phyloP scores from a whole-genome alignment of 2,888 invertebrate species.

The Pachliopta kotzebuea region DNA sequence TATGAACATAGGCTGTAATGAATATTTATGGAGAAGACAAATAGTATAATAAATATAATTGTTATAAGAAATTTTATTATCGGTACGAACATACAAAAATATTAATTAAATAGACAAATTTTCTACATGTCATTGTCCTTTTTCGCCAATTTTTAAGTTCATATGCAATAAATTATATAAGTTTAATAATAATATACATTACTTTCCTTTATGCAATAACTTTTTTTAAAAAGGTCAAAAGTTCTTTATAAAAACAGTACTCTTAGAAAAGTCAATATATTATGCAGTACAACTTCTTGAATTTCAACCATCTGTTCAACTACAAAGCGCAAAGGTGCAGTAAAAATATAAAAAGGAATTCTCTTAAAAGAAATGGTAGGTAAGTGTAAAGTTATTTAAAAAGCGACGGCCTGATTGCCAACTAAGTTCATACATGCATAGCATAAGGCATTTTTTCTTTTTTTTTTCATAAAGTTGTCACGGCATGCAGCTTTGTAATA shows the following conservation, averaged over 20 bases:
- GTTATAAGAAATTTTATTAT: too few relatives aligned
- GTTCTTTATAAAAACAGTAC: background rate
- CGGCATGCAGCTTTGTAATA: too few relatives aligned
- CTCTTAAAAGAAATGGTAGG: background rate
- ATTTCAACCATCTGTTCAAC: background rate
- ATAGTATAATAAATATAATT: too few relatives aligned
- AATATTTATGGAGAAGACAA: too few relatives aligned
- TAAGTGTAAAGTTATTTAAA: background rate
- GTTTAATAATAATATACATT: background rate
- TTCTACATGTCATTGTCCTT: too few relatives aligned
- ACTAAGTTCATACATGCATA: background rate
- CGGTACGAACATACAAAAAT: too few relatives aligned
- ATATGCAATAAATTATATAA: background rate
- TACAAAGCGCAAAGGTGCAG: slow-evolving; percentile 3
- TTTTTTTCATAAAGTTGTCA: too few relatives aligned
- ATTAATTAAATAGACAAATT: too few relatives aligned
- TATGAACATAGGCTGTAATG: too few relatives aligned
- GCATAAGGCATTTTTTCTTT: background rate
- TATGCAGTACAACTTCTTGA: slow-evolving; percentile 5
- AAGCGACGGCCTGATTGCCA: background rate
- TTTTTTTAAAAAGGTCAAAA: background rate
- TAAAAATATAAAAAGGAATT: slow-evolving; percentile 4
- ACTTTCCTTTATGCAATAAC: background rate
- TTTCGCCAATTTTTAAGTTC: too few relatives aligned
- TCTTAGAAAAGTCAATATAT: background rate